Evolutionary conservation across 1,140 invertebrate species (phyloP), one percentile per base, ranked within the genome.

Genomic region (Listronotus oregonensis): DNA sequence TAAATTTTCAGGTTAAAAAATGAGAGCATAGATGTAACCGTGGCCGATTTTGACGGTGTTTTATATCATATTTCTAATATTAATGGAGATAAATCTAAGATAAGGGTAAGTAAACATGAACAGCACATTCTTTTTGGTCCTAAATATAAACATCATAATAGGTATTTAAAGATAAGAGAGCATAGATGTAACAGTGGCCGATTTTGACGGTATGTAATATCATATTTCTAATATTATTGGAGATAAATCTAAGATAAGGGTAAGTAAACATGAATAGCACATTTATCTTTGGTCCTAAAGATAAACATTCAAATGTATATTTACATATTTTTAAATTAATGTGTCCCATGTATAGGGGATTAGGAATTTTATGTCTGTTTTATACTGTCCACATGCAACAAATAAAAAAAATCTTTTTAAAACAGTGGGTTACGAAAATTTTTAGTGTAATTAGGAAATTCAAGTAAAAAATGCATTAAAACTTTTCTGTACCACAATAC

Each of bases 191-290:
- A 91, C 86, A 65, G 87, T 97, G 79, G 91, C 94, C 72, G 97
- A 99, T 85, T 99, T 99, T 84, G 97, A 99, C 87, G 97, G 97
- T 71, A 97, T 98, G 57, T 81, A 99, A 61, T 99, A 97, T 85
- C 96, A 98, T 82, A 91, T 99, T 84, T 98, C 97, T 55, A 99
- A 98, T 87, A 85, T 95, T 70, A 92, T 95, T 82, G 90, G 89
- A 70, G 96, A 99, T 80, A 98, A 97, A 86, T 91, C 91, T 71
- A 98, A 98, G 91, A 87, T 98, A 84, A 90, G 90, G 84, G 95
- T 98, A 85, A 58, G 54, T 67, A 66, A 66, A 61, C 44, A 55
- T n/a, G n/a, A n/a, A n/a, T n/a, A n/a, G n/a, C n/a, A n/a, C n/a
- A n/a, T n/a, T n/a, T n/a, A n/a, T n/a, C n/a, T n/a, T n/a, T n/a